phyloP scores from a whole-genome alignment of 2,113 vertebrate species.

The Strigops habroptila region DNA sequence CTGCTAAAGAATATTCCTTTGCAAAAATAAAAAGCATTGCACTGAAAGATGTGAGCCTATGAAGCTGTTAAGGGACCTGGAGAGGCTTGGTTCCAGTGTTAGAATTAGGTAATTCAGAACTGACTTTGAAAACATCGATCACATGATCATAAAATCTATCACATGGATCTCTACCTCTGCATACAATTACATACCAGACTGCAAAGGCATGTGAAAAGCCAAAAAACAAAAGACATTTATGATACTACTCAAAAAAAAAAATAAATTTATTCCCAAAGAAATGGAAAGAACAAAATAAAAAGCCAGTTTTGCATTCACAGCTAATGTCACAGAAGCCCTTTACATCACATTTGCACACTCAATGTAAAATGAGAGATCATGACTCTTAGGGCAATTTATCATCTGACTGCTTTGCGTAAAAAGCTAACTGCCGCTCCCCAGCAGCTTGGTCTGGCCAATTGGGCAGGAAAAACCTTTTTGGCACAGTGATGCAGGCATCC shows the following conservation, averaged over 20 bases:
- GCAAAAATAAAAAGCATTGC: neutral
- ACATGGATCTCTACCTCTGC: neutral
- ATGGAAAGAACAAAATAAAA: neutral
- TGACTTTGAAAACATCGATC: constrained; percentile 10
- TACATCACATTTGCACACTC: neutral
- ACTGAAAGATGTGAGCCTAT: neutral
- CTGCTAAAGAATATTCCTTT: neutral
- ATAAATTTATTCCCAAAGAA: neutral
- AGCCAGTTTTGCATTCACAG: neutral
- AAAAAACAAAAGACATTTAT: neutral
- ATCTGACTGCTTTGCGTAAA: neutral
- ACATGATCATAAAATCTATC: neutral
- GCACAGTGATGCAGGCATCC: fast-evolving
- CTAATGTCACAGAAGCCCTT: neutral
- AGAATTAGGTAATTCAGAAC: neutral
- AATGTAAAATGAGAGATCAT: neutral
- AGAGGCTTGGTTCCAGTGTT: neutral
- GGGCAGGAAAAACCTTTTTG: neutral
- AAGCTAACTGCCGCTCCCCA: neutral
- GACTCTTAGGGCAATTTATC: neutral
- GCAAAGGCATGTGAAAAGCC: neutral
- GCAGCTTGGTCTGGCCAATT: neutral
- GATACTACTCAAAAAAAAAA: neutral
- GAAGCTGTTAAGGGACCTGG: neutral
- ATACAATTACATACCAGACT: neutral